phyloP scores from a whole-genome alignment of 64 coral and sea anemone species.

The Catalaphyllia jardinei region DNA sequence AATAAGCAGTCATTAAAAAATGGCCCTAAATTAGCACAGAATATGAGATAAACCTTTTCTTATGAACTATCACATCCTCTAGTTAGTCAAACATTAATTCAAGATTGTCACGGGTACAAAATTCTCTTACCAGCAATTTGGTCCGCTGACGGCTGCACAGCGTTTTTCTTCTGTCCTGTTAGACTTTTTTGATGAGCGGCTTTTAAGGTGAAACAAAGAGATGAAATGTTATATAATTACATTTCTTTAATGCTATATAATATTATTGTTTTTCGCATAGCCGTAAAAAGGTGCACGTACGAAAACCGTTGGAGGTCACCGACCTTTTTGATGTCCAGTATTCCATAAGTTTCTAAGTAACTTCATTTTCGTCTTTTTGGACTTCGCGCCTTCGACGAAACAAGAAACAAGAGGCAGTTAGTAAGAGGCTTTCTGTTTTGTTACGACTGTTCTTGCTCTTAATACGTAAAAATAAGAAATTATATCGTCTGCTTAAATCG shows the following conservation, averaged over 20 bases:
- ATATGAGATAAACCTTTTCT: too few species aligned
- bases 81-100: neutral
- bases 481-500: too few species aligned
- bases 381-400: conserved; percentile 2
- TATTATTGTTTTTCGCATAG: neutral
- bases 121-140: conserved; percentile 14
- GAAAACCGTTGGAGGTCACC: neutral
- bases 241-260: neutral
- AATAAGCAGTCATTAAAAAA: too few species aligned
- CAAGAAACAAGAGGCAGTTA: neutral
- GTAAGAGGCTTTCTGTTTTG: too few species aligned
- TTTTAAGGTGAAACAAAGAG: neutral
- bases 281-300: neutral
- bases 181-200: neutral
- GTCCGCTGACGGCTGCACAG: neutral
- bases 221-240: neutral
- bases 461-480: too few species aligned
- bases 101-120: neutral
- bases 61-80: too few species aligned
- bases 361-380: conserved; percentile 4
- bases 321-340: neutral
- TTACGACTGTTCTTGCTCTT: neutral
- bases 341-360: conserved; percentile 20
- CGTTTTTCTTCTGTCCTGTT: conserved; percentile 30
- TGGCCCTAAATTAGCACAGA: too few species aligned